Evolutionary conservation across 2,888 invertebrate genomes (phyloP).

Genomic region (Cheilosia grossa): DNA sequence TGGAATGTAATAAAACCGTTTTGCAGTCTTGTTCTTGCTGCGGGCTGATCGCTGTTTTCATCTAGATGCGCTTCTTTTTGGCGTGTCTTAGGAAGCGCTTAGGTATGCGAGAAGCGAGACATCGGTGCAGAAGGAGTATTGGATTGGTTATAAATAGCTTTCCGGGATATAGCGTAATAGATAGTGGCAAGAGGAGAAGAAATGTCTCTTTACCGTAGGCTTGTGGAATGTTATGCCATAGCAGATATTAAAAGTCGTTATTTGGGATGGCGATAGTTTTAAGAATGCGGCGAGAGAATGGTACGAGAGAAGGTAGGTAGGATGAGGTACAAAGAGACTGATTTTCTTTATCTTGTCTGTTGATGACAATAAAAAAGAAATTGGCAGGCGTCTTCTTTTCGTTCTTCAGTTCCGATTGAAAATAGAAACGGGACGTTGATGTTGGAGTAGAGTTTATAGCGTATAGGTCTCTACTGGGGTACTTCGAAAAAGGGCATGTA

Average conservation of each 20-base stretch:
- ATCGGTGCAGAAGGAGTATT: constrained; percentile 38
- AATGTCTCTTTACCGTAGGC: constrained; percentile 66
- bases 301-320: not conserved
- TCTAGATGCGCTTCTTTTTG: constrained; percentile 53
- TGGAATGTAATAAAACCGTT: constrained; percentile 68
- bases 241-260: constrained; percentile 59
- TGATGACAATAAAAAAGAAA: constrained; percentile 55
- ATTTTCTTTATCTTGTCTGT: constrained; percentile 58
- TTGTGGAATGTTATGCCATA: constrained; percentile 53
- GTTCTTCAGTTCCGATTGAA: constrained; percentile 8
- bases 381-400: constrained; percentile 5
- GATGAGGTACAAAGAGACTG: constrained; percentile 16
- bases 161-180: constrained; percentile 25
- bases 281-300: constrained; percentile 30
- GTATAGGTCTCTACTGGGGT: not conserved
- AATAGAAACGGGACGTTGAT: constrained; percentile 25
- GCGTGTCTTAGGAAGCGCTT: constrained; percentile 50
- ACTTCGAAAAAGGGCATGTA: not conserved
- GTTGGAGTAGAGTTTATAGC: not conserved
- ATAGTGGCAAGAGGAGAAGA: constrained; percentile 2
- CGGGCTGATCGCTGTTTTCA: constrained; percentile 31
- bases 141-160: constrained; percentile 70
- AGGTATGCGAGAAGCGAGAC: constrained; percentile 42
- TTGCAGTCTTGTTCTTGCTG: constrained; percentile 41
- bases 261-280: constrained; percentile 36